phyloP scores from a whole-genome alignment of 2,113 vertebrate genomes.

The Meles meles region DNA sequence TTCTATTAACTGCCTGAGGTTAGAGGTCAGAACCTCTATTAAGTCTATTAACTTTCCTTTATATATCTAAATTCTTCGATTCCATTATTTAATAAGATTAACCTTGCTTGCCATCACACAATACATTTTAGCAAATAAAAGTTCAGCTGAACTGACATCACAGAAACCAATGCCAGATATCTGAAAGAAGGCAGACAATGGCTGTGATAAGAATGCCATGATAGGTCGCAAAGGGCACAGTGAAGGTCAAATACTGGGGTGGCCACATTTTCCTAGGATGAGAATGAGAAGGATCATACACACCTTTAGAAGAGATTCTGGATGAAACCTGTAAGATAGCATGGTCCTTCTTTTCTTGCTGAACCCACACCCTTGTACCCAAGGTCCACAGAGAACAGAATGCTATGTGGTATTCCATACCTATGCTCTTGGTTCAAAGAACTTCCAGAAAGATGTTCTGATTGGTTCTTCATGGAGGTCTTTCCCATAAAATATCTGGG shows the following conservation, averaged over 20 bases:
- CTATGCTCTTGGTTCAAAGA: background rate
- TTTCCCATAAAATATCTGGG: background rate
- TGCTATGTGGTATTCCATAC: background rate
- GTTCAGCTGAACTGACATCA: background rate
- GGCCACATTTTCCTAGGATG: background rate
- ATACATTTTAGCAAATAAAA: background rate
- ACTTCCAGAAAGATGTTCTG: background rate
- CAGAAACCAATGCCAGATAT: background rate
- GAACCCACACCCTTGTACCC: background rate
- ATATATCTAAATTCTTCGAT: constrained; percentile 29
- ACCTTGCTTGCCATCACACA: background rate
- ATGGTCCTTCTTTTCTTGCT: background rate
- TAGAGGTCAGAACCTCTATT: constrained; percentile 40
- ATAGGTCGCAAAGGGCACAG: background rate
- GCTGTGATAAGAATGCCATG: too few relatives aligned
- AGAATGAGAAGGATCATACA: background rate
- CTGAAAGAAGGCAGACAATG: background rate
- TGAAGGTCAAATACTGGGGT: background rate
- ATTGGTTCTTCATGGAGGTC: background rate
- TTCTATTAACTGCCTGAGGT: background rate
- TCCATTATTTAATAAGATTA: constrained; percentile 28
- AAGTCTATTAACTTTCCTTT: constrained; percentile 40
- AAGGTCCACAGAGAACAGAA: background rate
- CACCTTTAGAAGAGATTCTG: background rate
- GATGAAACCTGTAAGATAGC: background rate